Percentiles rank a stretch among this genome's conserved stretches.
Evolutionary conservation across 2,888 invertebrate genomes (phyloP).

Genomic region (Eucera pruinosa): DNA sequence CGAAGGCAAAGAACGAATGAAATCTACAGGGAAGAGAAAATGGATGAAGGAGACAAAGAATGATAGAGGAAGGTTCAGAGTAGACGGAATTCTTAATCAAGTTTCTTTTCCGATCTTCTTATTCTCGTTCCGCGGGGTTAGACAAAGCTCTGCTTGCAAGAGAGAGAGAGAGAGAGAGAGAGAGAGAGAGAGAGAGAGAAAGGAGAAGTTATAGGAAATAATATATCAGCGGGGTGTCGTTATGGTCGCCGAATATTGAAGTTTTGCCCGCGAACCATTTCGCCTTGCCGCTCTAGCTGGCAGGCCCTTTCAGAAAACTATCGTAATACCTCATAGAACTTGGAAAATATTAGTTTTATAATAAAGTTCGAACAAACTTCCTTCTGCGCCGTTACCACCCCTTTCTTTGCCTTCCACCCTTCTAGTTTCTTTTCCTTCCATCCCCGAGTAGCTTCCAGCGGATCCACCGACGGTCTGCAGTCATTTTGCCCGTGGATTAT

Average conservation of each 20-base stretch:
- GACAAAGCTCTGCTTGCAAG: constrained; percentile 59
- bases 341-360: constrained; percentile 77
- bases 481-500: constrained; percentile 67
- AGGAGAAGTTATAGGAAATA: constrained; percentile 75
- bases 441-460: constrained; percentile 7
- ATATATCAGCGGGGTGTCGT: constrained; percentile 78
- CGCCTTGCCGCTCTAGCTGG: constrained; percentile 61
- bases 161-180: constrained; percentile 57
- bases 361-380: constrained; percentile 74
- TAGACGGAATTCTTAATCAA: constrained; percentile 72
- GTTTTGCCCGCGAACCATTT: constrained; percentile 71
- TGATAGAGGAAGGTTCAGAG: constrained; percentile 30
- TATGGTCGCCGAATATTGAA: constrained; percentile 79
- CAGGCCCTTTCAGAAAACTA: constrained; percentile 75
- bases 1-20: background rate
- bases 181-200: background rate
- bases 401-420: background rate
- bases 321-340: constrained; percentile 77
- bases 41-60: background rate
- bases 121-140: constrained; percentile 25
- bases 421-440: background rate
- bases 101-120: constrained; percentile 64
- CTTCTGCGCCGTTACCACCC: constrained; percentile 24
- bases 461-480: constrained; percentile 18
- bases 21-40: background rate